Evolutionary conservation across 2,888 invertebrate species (phyloP).

Genomic region (Hirtodrosophila duncani): DNA sequence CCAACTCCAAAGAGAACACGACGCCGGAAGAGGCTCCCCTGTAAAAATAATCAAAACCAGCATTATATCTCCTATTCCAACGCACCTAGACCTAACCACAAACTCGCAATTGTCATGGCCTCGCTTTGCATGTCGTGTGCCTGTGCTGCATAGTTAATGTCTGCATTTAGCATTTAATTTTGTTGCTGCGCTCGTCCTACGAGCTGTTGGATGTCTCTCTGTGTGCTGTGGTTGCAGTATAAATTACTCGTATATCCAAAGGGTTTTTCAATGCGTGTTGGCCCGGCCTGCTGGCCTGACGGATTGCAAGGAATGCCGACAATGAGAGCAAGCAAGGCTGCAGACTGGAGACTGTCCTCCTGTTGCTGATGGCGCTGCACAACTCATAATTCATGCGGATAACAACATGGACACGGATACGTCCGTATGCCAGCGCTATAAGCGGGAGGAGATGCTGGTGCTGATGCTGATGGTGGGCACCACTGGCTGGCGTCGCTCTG

Average conservation of each 20-base stretch:
- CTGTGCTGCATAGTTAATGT: slow-evolving; percentile 66
- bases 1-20: too few relatives aligned
- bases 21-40: too few relatives aligned
- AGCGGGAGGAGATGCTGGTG: slow-evolving; percentile 21
- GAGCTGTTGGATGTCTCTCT: slow-evolving; percentile 10
- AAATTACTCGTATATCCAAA: slow-evolving; percentile 45
- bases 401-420: slow-evolving; percentile 36
- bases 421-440: not conserved
- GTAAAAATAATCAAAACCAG: too few relatives aligned
- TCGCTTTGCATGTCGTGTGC: not conserved
- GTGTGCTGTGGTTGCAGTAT: too few relatives aligned
- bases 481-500: slow-evolving; percentile 38
- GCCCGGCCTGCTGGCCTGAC: slow-evolving; percentile 41
- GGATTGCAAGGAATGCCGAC: slow-evolving; percentile 39
- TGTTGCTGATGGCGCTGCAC: slow-evolving; percentile 45
- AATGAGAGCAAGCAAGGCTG: slow-evolving; percentile 6
- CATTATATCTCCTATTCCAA: too few relatives aligned
- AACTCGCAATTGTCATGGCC: too few relatives aligned
- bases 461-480: slow-evolving; percentile 31
- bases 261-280: slow-evolving; percentile 20
- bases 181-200: slow-evolving; percentile 59
- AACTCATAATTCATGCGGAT: slow-evolving; percentile 66
- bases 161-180: slow-evolving; percentile 74
- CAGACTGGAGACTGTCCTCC: slow-evolving; percentile 33
- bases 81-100: too few relatives aligned